Evolutionary conservation across 2,888 invertebrate species (phyloP).

Genomic region (Zygothrica quintamaculata): DNA sequence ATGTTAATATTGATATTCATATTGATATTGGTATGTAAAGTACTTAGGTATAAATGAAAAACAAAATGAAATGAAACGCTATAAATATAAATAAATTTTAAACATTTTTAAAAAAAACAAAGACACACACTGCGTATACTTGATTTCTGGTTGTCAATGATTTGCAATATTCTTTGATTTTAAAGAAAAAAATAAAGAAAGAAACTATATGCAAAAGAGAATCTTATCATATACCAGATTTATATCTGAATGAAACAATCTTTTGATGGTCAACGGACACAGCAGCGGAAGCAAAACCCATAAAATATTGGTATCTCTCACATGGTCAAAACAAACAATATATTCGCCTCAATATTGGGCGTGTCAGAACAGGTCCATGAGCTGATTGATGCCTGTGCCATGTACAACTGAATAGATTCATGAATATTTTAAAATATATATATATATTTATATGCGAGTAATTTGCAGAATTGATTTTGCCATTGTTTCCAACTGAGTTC

Average conservation of each 20-base stretch:
- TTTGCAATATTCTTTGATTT: conserved; percentile 34
- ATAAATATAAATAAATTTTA: conserved; percentile 55
- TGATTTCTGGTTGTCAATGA: conserved; percentile 43
- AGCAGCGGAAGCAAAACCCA: conserved; percentile 39
- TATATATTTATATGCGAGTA: conserved; percentile 22
- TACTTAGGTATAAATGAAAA: conserved; percentile 58
- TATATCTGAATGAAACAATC: conserved; percentile 18
- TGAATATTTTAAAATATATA: too few relatives aligned
- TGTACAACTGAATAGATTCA: conserved; percentile 54
- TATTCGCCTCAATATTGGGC: conserved; percentile 40
- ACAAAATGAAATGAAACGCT: conserved; percentile 56
- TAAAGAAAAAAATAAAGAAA: too few relatives aligned
- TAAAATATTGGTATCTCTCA: conserved; percentile 18
- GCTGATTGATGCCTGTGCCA: conserved; percentile 30
- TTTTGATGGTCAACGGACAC: conserved; percentile 23
- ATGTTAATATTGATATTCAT: too few relatives aligned
- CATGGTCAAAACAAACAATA: conserved; percentile 21
- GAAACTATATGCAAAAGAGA: not conserved
- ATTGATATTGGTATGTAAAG: conserved; percentile 66
- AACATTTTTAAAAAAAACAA: conserved; percentile 36
- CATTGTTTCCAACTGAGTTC: conserved; percentile 34
- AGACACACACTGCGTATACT: conserved; percentile 16
- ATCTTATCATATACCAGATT: conserved; percentile 10
- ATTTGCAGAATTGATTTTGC: conserved; percentile 42
- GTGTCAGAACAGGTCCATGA: conserved; percentile 68